Conservation (phyloP, 2,888 invertebrate species). For the Philhelius pedissequus region DNA sequence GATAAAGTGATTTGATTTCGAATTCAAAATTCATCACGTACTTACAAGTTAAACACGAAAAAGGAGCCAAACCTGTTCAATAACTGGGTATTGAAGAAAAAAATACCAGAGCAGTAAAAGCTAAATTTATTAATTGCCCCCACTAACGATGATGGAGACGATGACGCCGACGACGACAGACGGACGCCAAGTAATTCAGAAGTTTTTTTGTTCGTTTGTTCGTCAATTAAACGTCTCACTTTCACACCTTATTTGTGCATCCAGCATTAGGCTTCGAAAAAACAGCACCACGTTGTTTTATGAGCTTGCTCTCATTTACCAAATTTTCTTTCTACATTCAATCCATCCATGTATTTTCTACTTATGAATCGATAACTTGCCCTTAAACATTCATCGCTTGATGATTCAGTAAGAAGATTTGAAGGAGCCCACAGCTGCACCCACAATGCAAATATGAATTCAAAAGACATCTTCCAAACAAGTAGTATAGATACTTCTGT, state of each 20-base stretch:
- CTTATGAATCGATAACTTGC: background rate
- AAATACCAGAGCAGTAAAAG: background rate
- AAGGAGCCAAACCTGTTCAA: slow-evolving; percentile 60
- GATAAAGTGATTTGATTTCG: slow-evolving; percentile 17
- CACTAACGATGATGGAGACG: background rate
- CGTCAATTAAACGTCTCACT: background rate
- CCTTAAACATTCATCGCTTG: background rate
- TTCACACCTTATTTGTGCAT: slow-evolving; percentile 44
- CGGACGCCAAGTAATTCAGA: slow-evolving; percentile 22
- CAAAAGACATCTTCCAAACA: background rate
- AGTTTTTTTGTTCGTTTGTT: background rate
- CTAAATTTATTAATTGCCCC: slow-evolving; percentile 29
- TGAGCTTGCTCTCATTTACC: background rate
- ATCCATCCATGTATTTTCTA: background rate
- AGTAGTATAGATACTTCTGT: background rate
- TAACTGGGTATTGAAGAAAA: slow-evolving; percentile 22
- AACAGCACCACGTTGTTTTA: background rate
- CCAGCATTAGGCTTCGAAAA: background rate
- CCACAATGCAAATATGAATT: slow-evolving; percentile 50
- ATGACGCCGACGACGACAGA: background rate
- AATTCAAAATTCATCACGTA: slow-evolving; percentile 59
- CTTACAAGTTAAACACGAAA: slow-evolving; percentile 42
- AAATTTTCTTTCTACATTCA: background rate
- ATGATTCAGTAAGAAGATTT: slow-evolving; percentile 33
- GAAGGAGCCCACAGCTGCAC: slow-evolving; percentile 42